These are phyloP conservation scores for Drosophila bocki DNA, from an alignment of 1,140 invertebrate genomes.

Conservation along the genomic window DNA sequence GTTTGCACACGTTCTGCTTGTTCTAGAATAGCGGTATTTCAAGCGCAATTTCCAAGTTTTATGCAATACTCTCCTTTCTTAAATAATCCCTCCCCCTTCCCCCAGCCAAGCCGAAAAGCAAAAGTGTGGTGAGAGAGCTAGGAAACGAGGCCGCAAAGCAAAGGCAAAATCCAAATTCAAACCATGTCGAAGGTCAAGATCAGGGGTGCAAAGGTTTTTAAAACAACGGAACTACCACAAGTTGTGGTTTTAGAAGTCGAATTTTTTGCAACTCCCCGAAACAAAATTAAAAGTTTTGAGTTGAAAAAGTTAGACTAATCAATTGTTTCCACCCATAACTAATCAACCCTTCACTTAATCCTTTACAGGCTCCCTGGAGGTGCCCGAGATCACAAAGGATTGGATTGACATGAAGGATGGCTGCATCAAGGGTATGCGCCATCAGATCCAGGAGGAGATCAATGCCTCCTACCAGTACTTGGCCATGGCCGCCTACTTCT, in stretches of 20 bases:
- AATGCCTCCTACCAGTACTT: constrained; percentile 92
- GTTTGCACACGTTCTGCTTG: constrained; percentile 57
- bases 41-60: constrained; percentile 24
- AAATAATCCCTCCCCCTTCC: background rate
- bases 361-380: constrained; percentile 52
- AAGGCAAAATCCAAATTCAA: constrained; percentile 11
- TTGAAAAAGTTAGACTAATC: background rate
- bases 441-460: constrained; percentile 92
- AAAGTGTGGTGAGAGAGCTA: constrained; percentile 49
- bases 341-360: background rate
- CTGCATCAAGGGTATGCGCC: constrained; percentile 88
- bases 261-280: background rate
- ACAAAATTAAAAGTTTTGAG: background rate
- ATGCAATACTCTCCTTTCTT: constrained; percentile 24
- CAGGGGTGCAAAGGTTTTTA: constrained; percentile 39
- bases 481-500: constrained; percentile 95
- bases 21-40: constrained; percentile 37
- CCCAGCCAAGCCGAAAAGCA: constrained; percentile 20
- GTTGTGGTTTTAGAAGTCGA: background rate
- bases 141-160: constrained; percentile 21
- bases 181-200: constrained; percentile 30
- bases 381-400: constrained; percentile 82
- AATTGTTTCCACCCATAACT: background rate
- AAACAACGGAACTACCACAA: background rate
- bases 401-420: constrained; percentile 89